Base-by-base conservation (phyloP, 1,140 invertebrate species). In the Artemia franciscana region DNA sequence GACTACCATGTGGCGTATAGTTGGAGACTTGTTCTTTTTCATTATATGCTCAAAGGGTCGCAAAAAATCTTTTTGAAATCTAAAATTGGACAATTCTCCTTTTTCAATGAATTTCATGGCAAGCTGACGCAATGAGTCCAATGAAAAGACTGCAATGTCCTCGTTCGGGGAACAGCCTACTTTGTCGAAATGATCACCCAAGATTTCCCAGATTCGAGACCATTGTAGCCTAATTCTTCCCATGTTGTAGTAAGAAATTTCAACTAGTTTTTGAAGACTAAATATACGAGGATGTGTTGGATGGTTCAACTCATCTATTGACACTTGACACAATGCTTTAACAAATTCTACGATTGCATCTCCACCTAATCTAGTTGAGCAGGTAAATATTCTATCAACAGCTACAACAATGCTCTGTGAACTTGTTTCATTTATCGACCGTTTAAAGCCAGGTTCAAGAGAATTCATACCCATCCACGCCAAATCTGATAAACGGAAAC, bases 231-330 rank as follows among this genome's bases (percentile, higher is more conserved):
- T 82, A 69, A 99, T 98, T 68, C 96, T 82, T 5, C 91, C 91
- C 96, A 99, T 99, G 72, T 99, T 99, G 76, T 99, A 99, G 71
- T 98, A 98, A 0, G 93, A 97, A 66, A 99, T 98, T 76, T 99
- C 96, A 0, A 99, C 95, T 59, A 99, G 92, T 73, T 99, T 99
- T 69, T 95, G 93, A 15, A 99, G 73, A 58, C 92, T 95, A 72
- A 96, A 99, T 91, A 99, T 98, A 65, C 96, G 77, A 0, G 91
- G 91, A 67, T 77, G 73, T 0, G 80, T 79, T 1, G 83, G 79
- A 71, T 91, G 84, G 2, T 84, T 81, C 15, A 99, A 72, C 74
- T 99, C 96, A 72, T 99, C 95, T 56, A 91, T 72, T 0, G 93
- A 98, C 66, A 79, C 78, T 71, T 90, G 86, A 74, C 95, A 99